Conservation (phyloP, 2,113 vertebrate species). For the Grantiella picta region DNA sequence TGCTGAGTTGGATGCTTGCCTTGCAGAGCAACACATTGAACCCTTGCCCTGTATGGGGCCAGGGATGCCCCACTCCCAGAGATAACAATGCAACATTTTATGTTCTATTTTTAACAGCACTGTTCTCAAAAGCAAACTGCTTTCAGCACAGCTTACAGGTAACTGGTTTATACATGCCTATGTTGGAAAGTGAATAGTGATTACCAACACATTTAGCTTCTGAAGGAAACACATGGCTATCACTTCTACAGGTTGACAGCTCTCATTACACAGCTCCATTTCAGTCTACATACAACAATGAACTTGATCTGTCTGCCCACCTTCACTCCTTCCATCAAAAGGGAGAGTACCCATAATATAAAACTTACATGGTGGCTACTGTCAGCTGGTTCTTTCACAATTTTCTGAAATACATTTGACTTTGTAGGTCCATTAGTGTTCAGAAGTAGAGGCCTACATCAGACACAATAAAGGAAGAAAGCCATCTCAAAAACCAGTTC, state of each 20-base stretch:
- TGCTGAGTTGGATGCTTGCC: not conserved
- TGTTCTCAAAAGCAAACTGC: not conserved
- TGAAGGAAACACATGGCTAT: not conserved
- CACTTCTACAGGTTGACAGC: not conserved
- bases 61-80: not conserved
- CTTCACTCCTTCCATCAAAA: not conserved
- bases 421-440: conserved; percentile 89
- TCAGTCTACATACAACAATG: not conserved
- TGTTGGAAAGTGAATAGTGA: not conserved
- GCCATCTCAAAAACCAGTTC: not conserved
- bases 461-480: not conserved
- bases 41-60: not conserved
- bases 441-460: conserved; percentile 84
- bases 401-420: conserved; percentile 87
- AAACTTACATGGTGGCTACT: conserved; percentile 77
- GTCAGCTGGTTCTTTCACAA: conserved; percentile 86
- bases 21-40: not conserved
- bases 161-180: not conserved
- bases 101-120: not conserved
- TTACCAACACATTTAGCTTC: not conserved
- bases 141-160: not conserved
- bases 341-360: not conserved
- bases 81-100: not conserved
- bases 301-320: not conserved
- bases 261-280: not conserved